phyloP scores from a whole-genome alignment of 1,140 invertebrate species.

The Saxidomus purpurata region DNA sequence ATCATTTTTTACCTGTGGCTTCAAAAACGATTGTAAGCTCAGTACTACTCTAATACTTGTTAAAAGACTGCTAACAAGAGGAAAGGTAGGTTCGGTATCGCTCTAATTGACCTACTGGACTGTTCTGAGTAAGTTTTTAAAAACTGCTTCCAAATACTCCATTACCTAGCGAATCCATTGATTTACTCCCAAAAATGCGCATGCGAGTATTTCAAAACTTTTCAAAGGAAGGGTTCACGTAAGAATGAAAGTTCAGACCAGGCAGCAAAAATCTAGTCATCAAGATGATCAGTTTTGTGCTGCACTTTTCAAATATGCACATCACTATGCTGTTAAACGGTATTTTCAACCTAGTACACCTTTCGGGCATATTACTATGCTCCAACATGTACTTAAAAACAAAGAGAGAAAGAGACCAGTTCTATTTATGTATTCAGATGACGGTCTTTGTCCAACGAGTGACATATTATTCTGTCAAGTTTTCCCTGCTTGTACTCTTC shows the following conservation, averaged over 20 bases:
- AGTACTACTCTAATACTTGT: no score
- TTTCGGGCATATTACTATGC: slow-evolving; percentile 61
- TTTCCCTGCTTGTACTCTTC: slow-evolving; percentile 45
- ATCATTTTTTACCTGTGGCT: no score
- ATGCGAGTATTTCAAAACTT: background rate
- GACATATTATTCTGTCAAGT: slow-evolving; percentile 54
- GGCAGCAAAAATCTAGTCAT: slow-evolving; percentile 47
- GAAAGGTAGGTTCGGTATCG: no score
- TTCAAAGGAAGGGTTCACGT: slow-evolving; percentile 31
- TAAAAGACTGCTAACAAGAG: no score
- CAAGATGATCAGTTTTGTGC: slow-evolving; percentile 34
- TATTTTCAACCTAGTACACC: slow-evolving; percentile 63
- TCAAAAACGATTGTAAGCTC: no score
- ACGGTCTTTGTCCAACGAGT: slow-evolving; percentile 61
- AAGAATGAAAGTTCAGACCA: slow-evolving; percentile 14
- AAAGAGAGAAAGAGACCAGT: slow-evolving; percentile 7
- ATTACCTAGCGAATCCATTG: background rate
- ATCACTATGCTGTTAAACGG: slow-evolving; percentile 47
- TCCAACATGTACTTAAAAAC: slow-evolving; percentile 10
- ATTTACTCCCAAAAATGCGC: background rate
- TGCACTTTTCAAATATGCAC: slow-evolving; percentile 17
- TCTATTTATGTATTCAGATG: slow-evolving; percentile 60
- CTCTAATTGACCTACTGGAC: no score
- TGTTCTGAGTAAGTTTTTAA: no score
- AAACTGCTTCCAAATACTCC: background rate